phyloP scores from a whole-genome alignment of 2,888 invertebrate genomes.

The Eupsilia transversa region DNA sequence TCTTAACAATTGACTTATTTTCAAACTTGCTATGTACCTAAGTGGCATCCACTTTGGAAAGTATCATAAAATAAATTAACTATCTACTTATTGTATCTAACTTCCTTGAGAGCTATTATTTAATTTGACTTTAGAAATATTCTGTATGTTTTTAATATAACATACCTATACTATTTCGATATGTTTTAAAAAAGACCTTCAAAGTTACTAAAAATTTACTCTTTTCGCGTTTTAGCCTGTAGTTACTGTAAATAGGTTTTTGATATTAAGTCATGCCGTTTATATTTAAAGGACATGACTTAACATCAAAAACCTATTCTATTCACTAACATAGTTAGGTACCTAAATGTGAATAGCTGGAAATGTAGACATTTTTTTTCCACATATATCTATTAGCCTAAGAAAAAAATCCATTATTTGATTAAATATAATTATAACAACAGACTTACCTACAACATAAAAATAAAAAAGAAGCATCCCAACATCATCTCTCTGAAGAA shows the following conservation, averaged over 20 bases:
- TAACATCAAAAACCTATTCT: neutral
- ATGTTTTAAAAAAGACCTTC: neutral
- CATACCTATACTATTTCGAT: neutral
- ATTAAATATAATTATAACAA: neutral
- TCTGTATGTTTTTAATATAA: neutral
- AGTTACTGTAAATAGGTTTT: too few species aligned
- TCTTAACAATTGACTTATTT: constrained; percentile 42
- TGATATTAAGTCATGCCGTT: too few species aligned
- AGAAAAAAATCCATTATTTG: neutral
- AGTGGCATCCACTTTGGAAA: constrained; percentile 34
- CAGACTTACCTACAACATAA: too few species aligned
- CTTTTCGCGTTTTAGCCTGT: neutral
- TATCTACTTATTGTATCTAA: constrained; percentile 8
- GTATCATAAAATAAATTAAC: constrained; percentile 24
- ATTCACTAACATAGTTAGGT: too few species aligned
- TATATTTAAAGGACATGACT: neutral
- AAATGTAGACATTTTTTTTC: neutral
- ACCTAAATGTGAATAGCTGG: neutral
- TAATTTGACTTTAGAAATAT: neutral
- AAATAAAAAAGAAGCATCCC: too few species aligned
- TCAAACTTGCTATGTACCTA: constrained; percentile 29
- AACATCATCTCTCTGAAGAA: too few species aligned
- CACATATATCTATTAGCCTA: neutral
- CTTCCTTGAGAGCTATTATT: neutral
- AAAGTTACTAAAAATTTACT: neutral